Conservation (phyloP, 2,113 vertebrate species). For the Oenanthe oenanthe region DNA sequence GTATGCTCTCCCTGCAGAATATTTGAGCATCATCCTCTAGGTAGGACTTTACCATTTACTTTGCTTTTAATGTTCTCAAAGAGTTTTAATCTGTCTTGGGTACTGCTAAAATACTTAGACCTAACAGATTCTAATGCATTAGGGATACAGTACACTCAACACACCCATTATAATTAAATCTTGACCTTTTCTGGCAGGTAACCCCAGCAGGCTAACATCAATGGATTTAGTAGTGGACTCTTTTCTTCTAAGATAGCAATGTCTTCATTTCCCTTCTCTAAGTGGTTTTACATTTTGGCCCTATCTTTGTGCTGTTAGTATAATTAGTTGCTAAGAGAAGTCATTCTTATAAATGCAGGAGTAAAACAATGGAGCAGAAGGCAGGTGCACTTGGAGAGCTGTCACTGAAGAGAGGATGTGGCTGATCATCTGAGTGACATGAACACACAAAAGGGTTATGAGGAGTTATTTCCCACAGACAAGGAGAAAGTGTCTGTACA, state of each 20-base stretch:
- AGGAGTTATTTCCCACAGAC: not conserved
- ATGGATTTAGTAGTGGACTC: slow-evolving; percentile 38
- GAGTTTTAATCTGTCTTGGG: not conserved
- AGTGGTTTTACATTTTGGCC: slow-evolving; percentile 46
- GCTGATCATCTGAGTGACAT: slow-evolving; percentile 24
- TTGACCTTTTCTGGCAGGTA: slow-evolving; percentile 58
- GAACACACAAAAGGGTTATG: not conserved
- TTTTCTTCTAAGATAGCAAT: slow-evolving; percentile 50
- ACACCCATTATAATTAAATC: slow-evolving; percentile 39
- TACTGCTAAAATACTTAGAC: not conserved
- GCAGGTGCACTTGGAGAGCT: not conserved
- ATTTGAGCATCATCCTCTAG: not conserved
- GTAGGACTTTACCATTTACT: not conserved
- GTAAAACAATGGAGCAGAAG: slow-evolving; percentile 13
- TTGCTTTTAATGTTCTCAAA: not conserved
- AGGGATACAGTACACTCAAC: not conserved
- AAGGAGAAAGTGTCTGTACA: slow-evolving; percentile 9
- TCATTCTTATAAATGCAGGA: slow-evolving; percentile 44
- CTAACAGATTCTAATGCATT: not conserved
- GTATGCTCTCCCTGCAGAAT: not conserved
- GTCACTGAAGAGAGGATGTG: slow-evolving; percentile 1
- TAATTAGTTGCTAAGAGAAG: slow-evolving; percentile 61
- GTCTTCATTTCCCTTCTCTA: slow-evolving; percentile 58
- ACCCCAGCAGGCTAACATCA: slow-evolving; percentile 56
- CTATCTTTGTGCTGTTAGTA: slow-evolving; percentile 50